Conservation (phyloP, 2,888 invertebrate species). For the Dyspetes luteomarginatus region DNA sequence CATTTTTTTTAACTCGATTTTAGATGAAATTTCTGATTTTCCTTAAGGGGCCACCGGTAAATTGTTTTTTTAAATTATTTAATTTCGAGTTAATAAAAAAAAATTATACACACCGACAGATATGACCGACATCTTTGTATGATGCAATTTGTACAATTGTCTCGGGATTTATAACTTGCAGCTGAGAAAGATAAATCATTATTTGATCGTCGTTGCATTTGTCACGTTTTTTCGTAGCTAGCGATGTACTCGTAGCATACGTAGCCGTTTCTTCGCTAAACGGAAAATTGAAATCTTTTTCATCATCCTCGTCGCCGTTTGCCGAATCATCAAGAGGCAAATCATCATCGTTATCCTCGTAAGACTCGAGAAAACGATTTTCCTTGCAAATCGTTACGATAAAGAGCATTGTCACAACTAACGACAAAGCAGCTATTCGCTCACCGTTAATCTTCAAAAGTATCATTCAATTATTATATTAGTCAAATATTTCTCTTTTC, state of each 20-base stretch:
- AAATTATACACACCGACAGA: slow-evolving; percentile 78
- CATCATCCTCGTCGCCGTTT: slow-evolving; percentile 55
- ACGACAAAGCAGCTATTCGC: slow-evolving; percentile 17
- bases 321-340: slow-evolving; percentile 28
- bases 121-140: slow-evolving; percentile 78
- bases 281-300: slow-evolving; percentile 46
- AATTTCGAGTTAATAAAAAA: background rate
- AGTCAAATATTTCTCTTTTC: background rate
- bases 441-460: background rate
- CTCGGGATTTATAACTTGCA: slow-evolving; percentile 85
- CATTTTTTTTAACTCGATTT: too few relatives aligned
- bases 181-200: slow-evolving; percentile 84
- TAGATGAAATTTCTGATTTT: too few relatives aligned
- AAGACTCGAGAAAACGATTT: slow-evolving; percentile 43
- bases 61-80: too few relatives aligned
- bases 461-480: slow-evolving; percentile 23
- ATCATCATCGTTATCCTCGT: slow-evolving; percentile 39
- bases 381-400: slow-evolving; percentile 38
- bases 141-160: slow-evolving; percentile 84
- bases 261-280: slow-evolving; percentile 18
- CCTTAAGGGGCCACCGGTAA: too few relatives aligned
- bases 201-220: slow-evolving; percentile 83
- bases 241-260: slow-evolving; percentile 10
- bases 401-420: slow-evolving; percentile 37
- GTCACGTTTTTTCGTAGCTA: slow-evolving; percentile 11